Percentiles rank a stretch among this genome's conserved stretches.
Conservation (phyloP, 2,797 vertebrate species). For the Sebastes itinus region DNA sequence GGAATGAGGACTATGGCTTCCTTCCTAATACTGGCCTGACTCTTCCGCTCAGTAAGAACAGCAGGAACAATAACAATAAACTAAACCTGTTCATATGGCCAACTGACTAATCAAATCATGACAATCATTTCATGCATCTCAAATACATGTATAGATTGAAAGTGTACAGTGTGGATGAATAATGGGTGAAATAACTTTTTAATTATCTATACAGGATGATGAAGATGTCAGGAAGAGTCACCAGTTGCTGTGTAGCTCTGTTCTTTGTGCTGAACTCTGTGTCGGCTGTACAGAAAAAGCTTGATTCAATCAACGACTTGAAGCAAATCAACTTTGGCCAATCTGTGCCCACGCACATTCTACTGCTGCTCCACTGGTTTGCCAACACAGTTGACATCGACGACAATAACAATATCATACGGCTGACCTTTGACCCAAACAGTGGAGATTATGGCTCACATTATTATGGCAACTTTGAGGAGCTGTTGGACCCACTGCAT, state of each 20-base stretch:
- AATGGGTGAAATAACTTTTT: neutral
- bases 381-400: conserved; percentile 48
- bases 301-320: conserved; percentile 52
- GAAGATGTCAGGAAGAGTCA: conserved; percentile 12
- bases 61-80: too few species aligned
- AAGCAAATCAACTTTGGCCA: conserved; percentile 50
- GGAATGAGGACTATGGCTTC: neutral
- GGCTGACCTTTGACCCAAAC: conserved; percentile 59
- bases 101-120: too few species aligned
- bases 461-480: conserved; percentile 68
- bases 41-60: too few species aligned
- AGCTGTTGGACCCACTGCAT: conserved; percentile 36
- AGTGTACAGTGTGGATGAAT: neutral
- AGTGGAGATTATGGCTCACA: conserved; percentile 56
- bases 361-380: conserved; percentile 74
- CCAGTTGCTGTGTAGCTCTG: conserved; percentile 23
- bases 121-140: neutral
- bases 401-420: conserved; percentile 11
- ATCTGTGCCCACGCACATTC: conserved; percentile 56
- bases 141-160: neutral
- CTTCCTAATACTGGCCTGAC: neutral
- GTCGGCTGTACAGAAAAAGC: conserved; percentile 19
- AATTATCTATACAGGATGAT: conserved; percentile 38
- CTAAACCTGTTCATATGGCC: neutral
- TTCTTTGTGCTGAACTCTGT: conserved; percentile 31